These are phyloP conservation scores for Spea bombifrons DNA, from an alignment of 2,113 vertebrate genomes.

Conservation along the genomic window DNA sequence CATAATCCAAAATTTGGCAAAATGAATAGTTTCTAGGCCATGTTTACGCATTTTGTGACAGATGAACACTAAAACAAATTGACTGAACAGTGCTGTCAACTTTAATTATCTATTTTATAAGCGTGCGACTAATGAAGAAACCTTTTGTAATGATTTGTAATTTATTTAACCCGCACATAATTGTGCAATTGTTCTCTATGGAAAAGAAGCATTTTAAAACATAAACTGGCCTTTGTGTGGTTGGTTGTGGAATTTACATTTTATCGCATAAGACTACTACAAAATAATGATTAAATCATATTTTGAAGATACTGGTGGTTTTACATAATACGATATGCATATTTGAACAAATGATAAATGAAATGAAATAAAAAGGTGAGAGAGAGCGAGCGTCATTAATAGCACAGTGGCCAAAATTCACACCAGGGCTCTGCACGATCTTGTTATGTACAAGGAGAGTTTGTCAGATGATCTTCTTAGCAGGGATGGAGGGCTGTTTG, in stretches of 20 bases:
- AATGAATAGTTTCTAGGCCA: neutral
- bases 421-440: too few relatives aligned
- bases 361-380: too few relatives aligned
- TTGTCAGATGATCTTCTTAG: too few relatives aligned
- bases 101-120: neutral
- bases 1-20: neutral
- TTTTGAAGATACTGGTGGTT: too few relatives aligned
- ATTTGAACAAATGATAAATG: too few relatives aligned
- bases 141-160: neutral
- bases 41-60: neutral
- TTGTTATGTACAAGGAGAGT: too few relatives aligned
- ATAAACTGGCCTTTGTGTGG: neutral
- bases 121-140: neutral
- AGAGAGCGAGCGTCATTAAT: too few relatives aligned
- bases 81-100: neutral
- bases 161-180: neutral
- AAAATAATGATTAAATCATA: too few relatives aligned
- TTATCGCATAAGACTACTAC: too few relatives aligned
- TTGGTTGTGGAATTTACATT: neutral
- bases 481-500: too few relatives aligned
- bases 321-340: too few relatives aligned
- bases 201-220: neutral
- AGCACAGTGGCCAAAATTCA: too few relatives aligned
- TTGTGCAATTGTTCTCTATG: neutral
- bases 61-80: neutral